These are phyloP conservation scores for Saturnia japonica DNA, from an alignment of 2,888 invertebrate genomes.

Conservation along the genomic window DNA sequence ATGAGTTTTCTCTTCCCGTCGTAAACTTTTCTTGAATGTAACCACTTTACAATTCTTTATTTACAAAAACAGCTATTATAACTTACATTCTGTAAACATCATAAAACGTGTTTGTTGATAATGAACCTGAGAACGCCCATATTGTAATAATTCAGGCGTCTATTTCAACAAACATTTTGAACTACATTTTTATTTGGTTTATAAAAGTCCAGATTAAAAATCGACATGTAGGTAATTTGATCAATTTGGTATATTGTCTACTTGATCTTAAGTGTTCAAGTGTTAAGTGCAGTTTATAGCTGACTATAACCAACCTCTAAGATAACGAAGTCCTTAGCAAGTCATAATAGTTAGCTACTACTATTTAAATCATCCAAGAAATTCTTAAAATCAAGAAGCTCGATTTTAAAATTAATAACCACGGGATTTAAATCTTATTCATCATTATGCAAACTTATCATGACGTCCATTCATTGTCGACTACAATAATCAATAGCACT, in stretches of 20 bases:
- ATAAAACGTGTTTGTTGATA: neutral
- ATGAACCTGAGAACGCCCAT: neutral
- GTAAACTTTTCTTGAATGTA: slow-evolving; percentile 12
- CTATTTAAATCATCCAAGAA: neutral
- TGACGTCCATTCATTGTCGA: neutral
- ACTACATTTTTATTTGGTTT: neutral
- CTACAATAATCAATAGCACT: neutral
- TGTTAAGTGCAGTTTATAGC: neutral
- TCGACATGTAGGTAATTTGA: neutral
- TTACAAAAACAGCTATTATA: slow-evolving; percentile 8
- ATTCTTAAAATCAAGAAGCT: neutral
- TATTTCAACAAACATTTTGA: neutral
- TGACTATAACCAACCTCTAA: neutral
- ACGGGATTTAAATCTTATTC: neutral
- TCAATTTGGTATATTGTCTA: neutral
- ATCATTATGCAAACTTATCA: neutral
- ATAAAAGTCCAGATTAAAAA: neutral
- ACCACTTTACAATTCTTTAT: slow-evolving; percentile 17
- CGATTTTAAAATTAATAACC: too few species aligned
- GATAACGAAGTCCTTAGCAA: neutral
- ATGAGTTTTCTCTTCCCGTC: slow-evolving; percentile 18
- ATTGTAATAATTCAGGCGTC: neutral
- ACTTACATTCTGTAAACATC: neutral
- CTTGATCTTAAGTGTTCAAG: neutral
- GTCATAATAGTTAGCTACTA: neutral